Percentiles rank a stretch among this genome's conserved stretches.
These are phyloP conservation scores for Alectura lathami DNA, from an alignment of 2,113 vertebrate species.

Conservation along the genomic window DNA sequence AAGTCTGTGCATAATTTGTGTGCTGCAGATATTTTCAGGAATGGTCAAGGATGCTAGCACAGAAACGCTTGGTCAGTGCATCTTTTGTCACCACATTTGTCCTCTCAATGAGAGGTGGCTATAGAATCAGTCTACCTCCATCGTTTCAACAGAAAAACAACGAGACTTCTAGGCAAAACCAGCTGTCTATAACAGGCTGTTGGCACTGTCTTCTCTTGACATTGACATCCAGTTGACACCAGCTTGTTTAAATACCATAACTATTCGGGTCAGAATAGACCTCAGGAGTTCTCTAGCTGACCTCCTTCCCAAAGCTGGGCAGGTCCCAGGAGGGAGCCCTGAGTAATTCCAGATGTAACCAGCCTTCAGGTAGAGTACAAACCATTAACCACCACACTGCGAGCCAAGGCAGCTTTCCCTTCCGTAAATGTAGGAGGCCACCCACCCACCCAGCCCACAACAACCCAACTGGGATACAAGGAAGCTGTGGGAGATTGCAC, in stretches of 20 bases:
- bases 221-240: background rate
- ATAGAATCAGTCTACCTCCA: background rate
- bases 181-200: background rate
- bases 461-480: background rate
- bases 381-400: background rate
- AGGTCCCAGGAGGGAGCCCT: background rate
- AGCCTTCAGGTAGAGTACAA: background rate
- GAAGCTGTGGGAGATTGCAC: background rate
- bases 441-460: background rate
- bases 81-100: background rate
- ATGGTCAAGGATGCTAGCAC: background rate
- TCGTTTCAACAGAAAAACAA: background rate
- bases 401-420: background rate
- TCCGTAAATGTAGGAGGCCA: background rate
- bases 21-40: background rate
- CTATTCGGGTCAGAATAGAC: background rate
- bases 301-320: background rate
- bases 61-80: background rate
- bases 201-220: background rate
- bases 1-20: background rate
- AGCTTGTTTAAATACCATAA: background rate
- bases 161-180: background rate
- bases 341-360: background rate
- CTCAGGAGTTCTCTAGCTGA: background rate
- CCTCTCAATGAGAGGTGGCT: background rate